A percentile compares a stretch with the other conserved stretches of the same genome.
Conservation (phyloP, 2,888 invertebrate genomes). For the Drosophila paracracens region DNA sequence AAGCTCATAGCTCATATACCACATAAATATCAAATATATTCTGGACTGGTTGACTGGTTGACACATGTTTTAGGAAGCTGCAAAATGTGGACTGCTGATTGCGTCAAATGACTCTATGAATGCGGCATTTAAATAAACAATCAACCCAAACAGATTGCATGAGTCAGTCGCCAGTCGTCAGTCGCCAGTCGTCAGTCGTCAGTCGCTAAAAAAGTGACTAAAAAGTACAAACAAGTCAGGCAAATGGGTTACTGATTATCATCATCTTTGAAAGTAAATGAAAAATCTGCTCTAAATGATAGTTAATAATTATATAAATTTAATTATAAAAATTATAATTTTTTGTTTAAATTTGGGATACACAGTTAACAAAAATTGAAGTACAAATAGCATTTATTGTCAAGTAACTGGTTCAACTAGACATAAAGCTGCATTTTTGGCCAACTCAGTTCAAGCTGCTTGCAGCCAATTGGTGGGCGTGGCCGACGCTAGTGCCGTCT, state of each 20-base stretch:
- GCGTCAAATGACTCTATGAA: constrained; percentile 47
- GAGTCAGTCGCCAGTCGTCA: constrained; percentile 35
- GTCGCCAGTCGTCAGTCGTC: no score
- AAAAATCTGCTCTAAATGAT: background rate
- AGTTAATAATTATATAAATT: background rate
- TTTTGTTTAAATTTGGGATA: background rate
- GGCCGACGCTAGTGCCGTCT: constrained; percentile 26
- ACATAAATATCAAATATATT: background rate
- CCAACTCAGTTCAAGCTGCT: background rate
- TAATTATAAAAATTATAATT: no score
- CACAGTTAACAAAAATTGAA: background rate
- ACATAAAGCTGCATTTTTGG: background rate
- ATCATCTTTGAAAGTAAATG: background rate
- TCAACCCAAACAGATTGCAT: constrained; percentile 46
- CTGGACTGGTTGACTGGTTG: background rate
- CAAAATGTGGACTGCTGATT: constrained; percentile 3
- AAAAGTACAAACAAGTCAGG: background rate
- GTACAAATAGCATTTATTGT: background rate
- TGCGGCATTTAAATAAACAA: constrained; percentile 33
- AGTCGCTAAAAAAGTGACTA: background rate
- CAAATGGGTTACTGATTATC: background rate
- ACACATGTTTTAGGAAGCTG: constrained; percentile 36
- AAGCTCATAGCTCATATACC: background rate
- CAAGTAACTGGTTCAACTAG: background rate
- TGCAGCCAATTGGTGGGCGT: constrained; percentile 46